A percentile compares a stretch with the other conserved stretches of the same genome.
Evolutionary conservation across 2,113 vertebrate species (phyloP).

Genomic region (Trogon surrucura): DNA sequence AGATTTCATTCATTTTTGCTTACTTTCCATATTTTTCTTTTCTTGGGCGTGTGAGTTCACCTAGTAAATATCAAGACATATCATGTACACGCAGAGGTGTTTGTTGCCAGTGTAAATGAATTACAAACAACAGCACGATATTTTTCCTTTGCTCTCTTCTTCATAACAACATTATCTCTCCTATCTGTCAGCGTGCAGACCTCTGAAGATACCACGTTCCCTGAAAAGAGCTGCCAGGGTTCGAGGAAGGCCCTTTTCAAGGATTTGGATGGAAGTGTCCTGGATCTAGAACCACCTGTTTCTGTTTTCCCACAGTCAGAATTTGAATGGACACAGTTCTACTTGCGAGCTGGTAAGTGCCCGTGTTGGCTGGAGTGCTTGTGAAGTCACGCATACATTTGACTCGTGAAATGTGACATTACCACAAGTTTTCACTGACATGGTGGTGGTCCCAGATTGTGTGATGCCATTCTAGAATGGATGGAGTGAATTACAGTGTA

Average conservation of each 20-base stretch:
- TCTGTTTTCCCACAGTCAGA: slow-evolving; percentile 75
- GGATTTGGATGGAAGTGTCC: slow-evolving; percentile 74
- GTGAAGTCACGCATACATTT: rapidly evolving
- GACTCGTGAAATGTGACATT: neutral
- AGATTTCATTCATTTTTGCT: neutral
- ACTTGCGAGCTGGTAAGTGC: slow-evolving; percentile 67
- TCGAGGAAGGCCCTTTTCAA: slow-evolving; percentile 76
- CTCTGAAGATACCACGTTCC: neutral
- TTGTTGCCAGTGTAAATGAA: neutral
- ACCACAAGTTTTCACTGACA: neutral
- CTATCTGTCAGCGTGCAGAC: neutral
- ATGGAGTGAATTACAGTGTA: neutral
- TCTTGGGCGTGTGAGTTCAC: neutral
- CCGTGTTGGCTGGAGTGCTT: neutral
- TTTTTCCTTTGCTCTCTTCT: neutral
- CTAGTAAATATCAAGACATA: neutral
- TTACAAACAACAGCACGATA: neutral
- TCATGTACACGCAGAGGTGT: neutral
- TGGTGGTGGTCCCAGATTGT: neutral
- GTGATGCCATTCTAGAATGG: neutral
- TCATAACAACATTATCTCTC: neutral
- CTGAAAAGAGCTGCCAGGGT: slow-evolving; percentile 39
- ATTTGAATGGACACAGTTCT: slow-evolving; percentile 67
- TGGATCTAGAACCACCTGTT: slow-evolving; percentile 67
- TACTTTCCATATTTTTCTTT: neutral